Conservation (phyloP, 2,797 vertebrate species). For the Diglossa cyanea region DNA sequence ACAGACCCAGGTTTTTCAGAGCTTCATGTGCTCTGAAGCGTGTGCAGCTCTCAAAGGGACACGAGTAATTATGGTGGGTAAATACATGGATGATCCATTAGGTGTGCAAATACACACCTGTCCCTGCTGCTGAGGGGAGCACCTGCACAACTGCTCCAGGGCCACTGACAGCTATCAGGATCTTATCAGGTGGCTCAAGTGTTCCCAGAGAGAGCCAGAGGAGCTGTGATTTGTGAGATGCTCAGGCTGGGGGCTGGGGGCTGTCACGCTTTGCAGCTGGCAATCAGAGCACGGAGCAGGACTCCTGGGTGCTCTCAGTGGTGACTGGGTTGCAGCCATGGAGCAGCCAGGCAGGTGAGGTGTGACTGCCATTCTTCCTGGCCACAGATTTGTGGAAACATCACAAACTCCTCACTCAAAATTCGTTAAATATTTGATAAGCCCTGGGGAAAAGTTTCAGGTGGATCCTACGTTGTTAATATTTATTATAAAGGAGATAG, state of each 20-base stretch:
- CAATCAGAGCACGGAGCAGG: rapidly evolving
- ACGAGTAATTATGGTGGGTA: neutral
- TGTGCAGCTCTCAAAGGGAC: neutral
- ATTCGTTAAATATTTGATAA: neutral
- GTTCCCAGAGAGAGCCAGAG: neutral
- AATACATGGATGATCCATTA: neutral
- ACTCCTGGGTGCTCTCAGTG: neutral
- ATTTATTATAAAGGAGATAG: neutral
- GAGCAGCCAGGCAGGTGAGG: neutral
- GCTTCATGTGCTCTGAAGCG: rapidly evolving
- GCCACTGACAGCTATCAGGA: neutral
- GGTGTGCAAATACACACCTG: neutral
- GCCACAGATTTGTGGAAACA: neutral
- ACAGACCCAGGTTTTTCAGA: neutral
- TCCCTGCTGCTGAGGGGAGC: neutral
- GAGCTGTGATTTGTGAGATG: neutral
- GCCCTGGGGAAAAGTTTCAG: neutral
- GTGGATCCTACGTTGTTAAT: rapidly evolving
- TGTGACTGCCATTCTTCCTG: neutral
- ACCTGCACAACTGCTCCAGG: neutral
- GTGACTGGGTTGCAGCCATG: neutral
- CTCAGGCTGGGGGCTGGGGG: neutral
- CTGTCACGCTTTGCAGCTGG: rapidly evolving
- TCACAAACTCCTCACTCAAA: neutral
- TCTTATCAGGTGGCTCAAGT: neutral